A percentile compares a stretch with the other conserved stretches of the same genome.
These are phyloP conservation scores for Naso thynnoides DNA, from an alignment of 2,797 vertebrate species.

Conservation along the genomic window DNA sequence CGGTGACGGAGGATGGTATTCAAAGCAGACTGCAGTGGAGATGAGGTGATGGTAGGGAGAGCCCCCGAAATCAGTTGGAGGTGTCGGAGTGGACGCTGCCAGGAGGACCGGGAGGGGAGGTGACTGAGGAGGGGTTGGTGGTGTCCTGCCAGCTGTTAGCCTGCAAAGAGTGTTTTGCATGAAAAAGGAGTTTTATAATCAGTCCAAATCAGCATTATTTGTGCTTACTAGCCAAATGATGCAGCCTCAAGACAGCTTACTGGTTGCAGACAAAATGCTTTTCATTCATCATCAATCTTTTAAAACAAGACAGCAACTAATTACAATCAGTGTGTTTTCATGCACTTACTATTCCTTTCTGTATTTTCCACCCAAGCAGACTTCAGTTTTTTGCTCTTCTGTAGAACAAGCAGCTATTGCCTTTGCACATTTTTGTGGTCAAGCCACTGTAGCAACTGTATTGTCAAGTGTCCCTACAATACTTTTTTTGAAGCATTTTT, in stretches of 20 bases:
- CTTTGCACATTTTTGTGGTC: no score
- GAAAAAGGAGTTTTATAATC: constrained; percentile 23
- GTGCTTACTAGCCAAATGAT: constrained; percentile 12
- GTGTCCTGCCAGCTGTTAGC: constrained; percentile 91
- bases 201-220: constrained; percentile 24
- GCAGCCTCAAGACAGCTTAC: neutral
- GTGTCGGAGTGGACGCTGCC: constrained; percentile 88
- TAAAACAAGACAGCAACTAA: neutral
- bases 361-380: no score
- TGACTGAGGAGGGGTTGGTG: constrained; percentile 84
- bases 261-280: neutral
- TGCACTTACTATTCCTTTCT: neutral
- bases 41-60: constrained; percentile 53
- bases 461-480: no score
- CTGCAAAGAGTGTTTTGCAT: constrained; percentile 69
- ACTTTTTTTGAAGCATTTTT: no score
- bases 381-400: no score
- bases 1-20: neutral
- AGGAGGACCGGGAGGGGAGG: constrained; percentile 86
- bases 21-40: constrained; percentile 60
- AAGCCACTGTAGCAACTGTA: no score
- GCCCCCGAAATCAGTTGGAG: constrained; percentile 85
- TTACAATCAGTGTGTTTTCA: neutral
- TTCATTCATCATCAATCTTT: neutral
- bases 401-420: no score